Base-by-base conservation (phyloP, 2,797 vertebrate species). In the Cirrhinus molitorella region DNA sequence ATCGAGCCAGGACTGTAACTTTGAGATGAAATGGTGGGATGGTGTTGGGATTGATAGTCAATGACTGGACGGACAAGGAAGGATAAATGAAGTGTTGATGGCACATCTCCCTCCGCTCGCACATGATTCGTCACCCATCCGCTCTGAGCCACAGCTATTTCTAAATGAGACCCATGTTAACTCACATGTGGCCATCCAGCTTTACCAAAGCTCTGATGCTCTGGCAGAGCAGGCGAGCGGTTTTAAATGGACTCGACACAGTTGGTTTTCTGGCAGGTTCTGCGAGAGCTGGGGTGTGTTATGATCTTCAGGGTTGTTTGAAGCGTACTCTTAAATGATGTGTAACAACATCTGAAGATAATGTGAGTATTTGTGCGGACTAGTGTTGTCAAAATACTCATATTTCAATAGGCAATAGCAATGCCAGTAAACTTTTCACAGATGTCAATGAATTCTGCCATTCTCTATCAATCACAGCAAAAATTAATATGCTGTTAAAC, bases 81-180 rank as follows among this genome's bases (percentile, higher is more conserved):
- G 73, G 66, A 70, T 57, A 70, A 70, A 83, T 83, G 13, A 83
- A 77, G 63, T 83, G 81, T 49, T 66, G 40, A 74, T 84, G 81
- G 67, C 55, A 25, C 37, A 37, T 80, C 31, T 67, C 77, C 59
- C 66, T 83, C 23, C 25, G 61, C 8, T 74, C 45, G 17, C 51
- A 83, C 12, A 28, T 66, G 61, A 83, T 77, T 53, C 11, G n/a
- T 25, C 66, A 77, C 49, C 53, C n/a, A 34, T 81, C 17, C 28
- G 25, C 75, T 71, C 17, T 40, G 23, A 59, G 82, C 53, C 63
- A 57, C 51, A 61, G 65, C 14, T 47, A 78, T 78, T 68, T 68
- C 25, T 57, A 68, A 76, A 68, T 83, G 21, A 76, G 37, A 77
- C 61, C 40, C 49, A 57, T 70, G 63, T 80, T 70, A 45, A 59